Percentiles rank a stretch among this genome's conserved stretches.
Evolutionary conservation across 1,140 invertebrate species (phyloP).

Genomic region (Trachelipus rathkii): DNA sequence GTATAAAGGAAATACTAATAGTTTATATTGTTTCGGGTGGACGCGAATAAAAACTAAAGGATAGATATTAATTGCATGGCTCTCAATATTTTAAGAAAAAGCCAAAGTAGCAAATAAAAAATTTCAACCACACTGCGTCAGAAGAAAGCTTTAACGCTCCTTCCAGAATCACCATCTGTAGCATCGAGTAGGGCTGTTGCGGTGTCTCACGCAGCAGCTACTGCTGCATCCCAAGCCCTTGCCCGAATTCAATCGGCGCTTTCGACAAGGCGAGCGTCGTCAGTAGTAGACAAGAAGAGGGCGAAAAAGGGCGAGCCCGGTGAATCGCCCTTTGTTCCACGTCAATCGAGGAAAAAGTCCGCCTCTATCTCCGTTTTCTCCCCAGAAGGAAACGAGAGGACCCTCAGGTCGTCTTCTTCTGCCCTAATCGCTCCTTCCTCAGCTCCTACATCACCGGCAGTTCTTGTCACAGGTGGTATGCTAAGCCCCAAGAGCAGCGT

Average conservation of each 20-base stretch:
- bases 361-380: slow-evolving; percentile 24
- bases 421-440: slow-evolving; percentile 27
- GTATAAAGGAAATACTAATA: neutral
- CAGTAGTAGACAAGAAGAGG: neutral
- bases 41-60: no score
- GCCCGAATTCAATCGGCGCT: slow-evolving; percentile 19
- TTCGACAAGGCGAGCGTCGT: neutral
- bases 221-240: slow-evolving; percentile 27
- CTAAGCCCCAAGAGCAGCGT: slow-evolving; percentile 75
- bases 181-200: slow-evolving; percentile 20
- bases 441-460: slow-evolving; percentile 24
- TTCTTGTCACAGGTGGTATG: slow-evolving; percentile 53
- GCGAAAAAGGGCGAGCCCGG: neutral
- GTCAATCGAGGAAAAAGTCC: slow-evolving; percentile 16
- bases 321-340: neutral
- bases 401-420: slow-evolving; percentile 9
- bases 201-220: slow-evolving; percentile 25
- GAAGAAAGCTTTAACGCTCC: slow-evolving; percentile 18
- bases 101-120: neutral
- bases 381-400: slow-evolving; percentile 11
- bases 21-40: neutral
- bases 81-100: neutral
- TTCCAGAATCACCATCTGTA: slow-evolving; percentile 24
- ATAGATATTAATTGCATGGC: neutral
- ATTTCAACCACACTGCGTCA: slow-evolving; percentile 20